Base-by-base conservation (phyloP, 1,140 invertebrate species). In the Zaprionus kolodkinae region DNA sequence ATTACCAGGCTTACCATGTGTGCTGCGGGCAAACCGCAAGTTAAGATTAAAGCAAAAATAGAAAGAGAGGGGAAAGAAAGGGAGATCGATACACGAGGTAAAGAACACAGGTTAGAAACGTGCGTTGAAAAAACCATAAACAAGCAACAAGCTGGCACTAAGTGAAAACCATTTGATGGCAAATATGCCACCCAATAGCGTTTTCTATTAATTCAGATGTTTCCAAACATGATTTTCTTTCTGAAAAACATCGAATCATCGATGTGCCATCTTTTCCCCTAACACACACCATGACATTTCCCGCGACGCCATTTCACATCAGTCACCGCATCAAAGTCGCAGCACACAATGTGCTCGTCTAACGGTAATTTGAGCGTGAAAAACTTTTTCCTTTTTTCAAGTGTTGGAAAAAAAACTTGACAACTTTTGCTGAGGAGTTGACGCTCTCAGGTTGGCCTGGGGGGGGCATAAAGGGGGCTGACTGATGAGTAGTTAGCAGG, bases 401-500 rank as follows among this genome's bases (percentile, higher is more conserved):
- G n/a, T 45, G 10, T 21, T 21, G 38, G 59, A 40, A 25, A 38
- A 73, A 57, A 38, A 73, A 57, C 74, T 56, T 43, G 21, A 45
- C 45, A 76, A 70, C 70, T 87, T 87, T 87, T 38, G 11, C n/a
- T 45, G 15, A 7, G n/a, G 15, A 15, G 9, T 45, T 40, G 12
- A 15, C n/a, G 45, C 45, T 4, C 21, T 50, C 17, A 50, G 57
- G 70, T 72, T 50, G 76, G 76, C 79, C 66, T 40, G 59, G 69
- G 35, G 69, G 57, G 64, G 38, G 74, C 40, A 56, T 13, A n/a
- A n/a, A 21, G 21, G 2, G 21, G 38, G 1, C 38, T 43, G 40
- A n/a, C 40, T 45, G 73, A 35, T 72, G 79, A 82, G 72, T 87
- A 76, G 62, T 72, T 66, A 62, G 72, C 81, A 57, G n/a, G 56